Evolutionary conservation across 2,113 vertebrate genomes (phyloP), one percentile per base, ranked within the genome.

Genomic region (Hepsetus odoe): DNA sequence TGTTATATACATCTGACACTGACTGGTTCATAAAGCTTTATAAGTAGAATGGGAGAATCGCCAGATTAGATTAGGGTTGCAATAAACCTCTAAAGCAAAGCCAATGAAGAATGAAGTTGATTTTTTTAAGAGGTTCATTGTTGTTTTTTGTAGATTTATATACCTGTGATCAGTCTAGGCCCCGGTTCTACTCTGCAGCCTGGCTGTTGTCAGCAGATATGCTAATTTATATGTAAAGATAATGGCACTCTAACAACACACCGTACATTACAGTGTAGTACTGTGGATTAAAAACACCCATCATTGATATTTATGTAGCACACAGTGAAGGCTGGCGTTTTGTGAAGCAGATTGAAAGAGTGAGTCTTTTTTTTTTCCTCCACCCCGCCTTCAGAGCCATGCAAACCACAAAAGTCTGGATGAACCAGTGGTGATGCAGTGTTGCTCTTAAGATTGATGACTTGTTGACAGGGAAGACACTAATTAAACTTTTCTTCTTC

Each of bases 401-500:
- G 44, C 30, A 75, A 65, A 65, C 59, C 49, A 30, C 49, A 30
- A 28, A 75, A 4, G 26, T 32, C 44, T 49, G 58, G 42, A 20
- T 16, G 56, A 64, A 62, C 58, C 40, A 33, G 44, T 53, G n/a
- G 65, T 53, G 20, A 24, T 65, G 12, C 14, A 65, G 16, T 28
- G 33, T 10, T 18, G 5, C 33, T 53, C 30, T 16, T 55, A 20
- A 12, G 40, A 77, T 69, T 13, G 44, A 70, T 49, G 28, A 33
- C 40, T 33, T 70, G 55, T 33, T 77, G 75, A 61, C 40, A 69
- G 11, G 4, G 20, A 40, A 2, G 65, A 55, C 20, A 33, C 40
- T 62, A 78, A 71, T 71, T 53, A 38, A 38, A 77, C 28, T 33
- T 14, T 38, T 58, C 35, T 46, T 8, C 32, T 58, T 33, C 2